Evolutionary conservation across 2,113 vertebrate species (phyloP).

Genomic region (Channa argus): DNA sequence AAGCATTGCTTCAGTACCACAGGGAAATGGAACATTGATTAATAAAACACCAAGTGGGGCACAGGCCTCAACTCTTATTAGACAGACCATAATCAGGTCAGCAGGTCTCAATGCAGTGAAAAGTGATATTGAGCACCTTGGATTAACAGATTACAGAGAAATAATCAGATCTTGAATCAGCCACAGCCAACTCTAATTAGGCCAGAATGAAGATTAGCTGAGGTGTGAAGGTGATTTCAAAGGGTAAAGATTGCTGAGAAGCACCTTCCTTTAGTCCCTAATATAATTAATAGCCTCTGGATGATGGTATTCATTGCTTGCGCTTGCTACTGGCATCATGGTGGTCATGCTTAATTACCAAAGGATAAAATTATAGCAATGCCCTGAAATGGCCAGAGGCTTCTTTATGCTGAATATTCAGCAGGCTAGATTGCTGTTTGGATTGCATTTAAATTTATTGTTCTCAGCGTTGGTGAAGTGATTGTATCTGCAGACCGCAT

Average conservation of each 20-base stretch:
- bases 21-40: conserved; percentile 51
- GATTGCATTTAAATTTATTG: conserved; percentile 30
- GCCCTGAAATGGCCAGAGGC: conserved; percentile 13
- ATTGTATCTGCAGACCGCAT: conserved; percentile 19
- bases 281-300: conserved; percentile 44
- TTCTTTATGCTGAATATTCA: conserved; percentile 20
- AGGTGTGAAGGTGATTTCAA: conserved; percentile 57
- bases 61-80: conserved; percentile 55
- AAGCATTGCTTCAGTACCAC: conserved; percentile 17
- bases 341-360: conserved; percentile 39
- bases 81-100: conserved; percentile 60
- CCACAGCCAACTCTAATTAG: conserved; percentile 53
- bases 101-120: conserved; percentile 28
- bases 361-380: conserved; percentile 6
- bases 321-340: conserved; percentile 2
- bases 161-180: conserved; percentile 59
- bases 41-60: conserved; percentile 37
- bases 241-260: conserved; percentile 66
- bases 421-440: conserved; percentile 24
- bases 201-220: conserved; percentile 49
- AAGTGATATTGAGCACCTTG: conserved; percentile 54
- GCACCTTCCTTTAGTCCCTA: conserved; percentile 44
- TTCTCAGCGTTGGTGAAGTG: conserved; percentile 16
- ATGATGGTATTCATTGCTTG: conserved; percentile 35
- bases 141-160: conserved; percentile 66